Percentiles rank a stretch among this genome's conserved stretches.
These are phyloP conservation scores for Raja brachyura DNA, from an alignment of 2,113 vertebrate genomes.

Conservation along the genomic window DNA sequence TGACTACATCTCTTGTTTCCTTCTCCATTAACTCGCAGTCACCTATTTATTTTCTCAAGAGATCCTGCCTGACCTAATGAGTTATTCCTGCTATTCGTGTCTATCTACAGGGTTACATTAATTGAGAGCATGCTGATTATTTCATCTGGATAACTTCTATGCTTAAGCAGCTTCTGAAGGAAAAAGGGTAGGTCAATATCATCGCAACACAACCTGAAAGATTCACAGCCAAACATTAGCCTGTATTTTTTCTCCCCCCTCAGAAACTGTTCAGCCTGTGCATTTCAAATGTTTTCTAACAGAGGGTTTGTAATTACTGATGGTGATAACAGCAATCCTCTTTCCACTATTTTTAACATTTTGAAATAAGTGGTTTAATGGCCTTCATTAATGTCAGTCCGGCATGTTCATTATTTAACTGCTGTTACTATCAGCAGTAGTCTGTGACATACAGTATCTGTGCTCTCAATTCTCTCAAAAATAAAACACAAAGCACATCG, in stretches of 20 bases:
- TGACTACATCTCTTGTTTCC: too few species aligned
- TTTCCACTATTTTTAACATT: not conserved
- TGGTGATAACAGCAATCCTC: not conserved
- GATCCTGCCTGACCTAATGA: too few species aligned
- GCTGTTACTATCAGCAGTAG: constrained; percentile 6
- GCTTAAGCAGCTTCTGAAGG: constrained; percentile 9
- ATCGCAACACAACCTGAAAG: not conserved
- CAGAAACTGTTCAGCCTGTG: not conserved
- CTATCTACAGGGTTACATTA: not conserved
- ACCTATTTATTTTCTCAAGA: too few species aligned
- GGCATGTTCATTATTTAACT: constrained; percentile 1
- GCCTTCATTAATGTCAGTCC: constrained; percentile 15
- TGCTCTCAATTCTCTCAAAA: not conserved
- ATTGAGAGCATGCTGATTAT: constrained; percentile 26
- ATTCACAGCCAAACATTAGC: constrained; percentile 5
- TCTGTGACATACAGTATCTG: not conserved
- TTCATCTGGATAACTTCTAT: not conserved
- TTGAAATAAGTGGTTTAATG: constrained; percentile 10
- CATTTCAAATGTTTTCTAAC: not conserved
- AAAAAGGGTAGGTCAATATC: constrained; percentile 7
- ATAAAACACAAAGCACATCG: not conserved
- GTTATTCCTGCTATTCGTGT: too few species aligned
- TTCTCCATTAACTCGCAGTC: too few species aligned
- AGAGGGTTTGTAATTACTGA: not conserved
- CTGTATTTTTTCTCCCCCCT: constrained; percentile 2